These are phyloP conservation scores for Micromesistius poutassou DNA, from an alignment of 2,797 vertebrate species.

Conservation along the genomic window DNA sequence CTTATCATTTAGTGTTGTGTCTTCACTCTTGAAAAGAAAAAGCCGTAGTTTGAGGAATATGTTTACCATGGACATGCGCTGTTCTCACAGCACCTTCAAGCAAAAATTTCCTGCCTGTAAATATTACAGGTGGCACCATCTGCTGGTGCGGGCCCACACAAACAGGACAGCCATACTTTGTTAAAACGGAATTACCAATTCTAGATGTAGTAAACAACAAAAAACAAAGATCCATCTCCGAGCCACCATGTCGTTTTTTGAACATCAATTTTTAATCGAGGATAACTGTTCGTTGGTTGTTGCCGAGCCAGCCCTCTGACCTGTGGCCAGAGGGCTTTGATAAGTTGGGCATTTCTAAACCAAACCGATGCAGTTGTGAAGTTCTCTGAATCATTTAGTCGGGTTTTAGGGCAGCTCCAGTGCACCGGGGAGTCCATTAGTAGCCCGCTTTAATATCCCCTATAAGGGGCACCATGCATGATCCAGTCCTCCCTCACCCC, in stretches of 20 bases:
- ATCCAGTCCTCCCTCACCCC: slow-evolving; percentile 22
- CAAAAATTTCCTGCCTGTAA: slow-evolving; percentile 2
- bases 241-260: not conserved
- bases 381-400: slow-evolving; percentile 31
- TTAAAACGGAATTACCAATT: not conserved
- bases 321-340: not conserved
- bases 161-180: not conserved
- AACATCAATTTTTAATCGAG: not conserved
- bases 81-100: not conserved
- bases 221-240: not conserved
- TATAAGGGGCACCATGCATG: not conserved
- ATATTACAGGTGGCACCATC: slow-evolving; percentile 57
- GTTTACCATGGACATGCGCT: not conserved
- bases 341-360: not conserved
- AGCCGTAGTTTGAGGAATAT: not conserved
- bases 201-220: too few relatives aligned
- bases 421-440: slow-evolving; percentile 21
- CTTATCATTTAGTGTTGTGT: not conserved
- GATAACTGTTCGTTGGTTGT: not conserved
- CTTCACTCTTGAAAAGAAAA: not conserved
- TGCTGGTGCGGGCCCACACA: slow-evolving; percentile 53
- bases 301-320: not conserved
- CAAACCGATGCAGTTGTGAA: slow-evolving; percentile 32
- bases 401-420: slow-evolving; percentile 30
- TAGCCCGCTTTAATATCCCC: not conserved